These are phyloP conservation scores for Coreoperca whiteheadi DNA, from an alignment of 2,113 vertebrate species.

Conservation along the genomic window DNA sequence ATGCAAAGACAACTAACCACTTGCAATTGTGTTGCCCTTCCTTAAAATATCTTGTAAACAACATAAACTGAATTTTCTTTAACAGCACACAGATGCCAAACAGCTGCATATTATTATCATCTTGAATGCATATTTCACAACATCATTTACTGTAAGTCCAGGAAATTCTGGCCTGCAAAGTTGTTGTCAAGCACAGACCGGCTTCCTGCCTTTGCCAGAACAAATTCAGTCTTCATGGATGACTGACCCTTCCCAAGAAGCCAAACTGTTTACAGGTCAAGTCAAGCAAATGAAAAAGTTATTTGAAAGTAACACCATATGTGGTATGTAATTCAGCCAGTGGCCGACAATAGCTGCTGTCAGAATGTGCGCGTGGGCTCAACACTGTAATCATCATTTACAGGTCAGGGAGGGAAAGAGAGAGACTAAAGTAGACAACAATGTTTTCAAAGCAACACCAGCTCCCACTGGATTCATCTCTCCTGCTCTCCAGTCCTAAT, in stretches of 20 bases:
- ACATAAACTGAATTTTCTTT: neutral
- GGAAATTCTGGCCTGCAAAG: too few species aligned
- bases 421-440: slow-evolving; percentile 67
- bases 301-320: slow-evolving; percentile 40
- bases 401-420: slow-evolving; percentile 58
- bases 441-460: slow-evolving; percentile 68
- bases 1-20: neutral
- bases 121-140: neutral
- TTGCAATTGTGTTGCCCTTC: neutral
- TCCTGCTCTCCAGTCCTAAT: slow-evolving; percentile 64
- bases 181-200: neutral
- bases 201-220: neutral
- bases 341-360: slow-evolving; percentile 39
- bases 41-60: neutral
- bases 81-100: neutral
- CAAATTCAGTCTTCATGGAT: neutral
- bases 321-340: slow-evolving; percentile 48
- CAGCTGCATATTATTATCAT: neutral
- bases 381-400: slow-evolving; percentile 59
- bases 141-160: neutral
- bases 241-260: slow-evolving; percentile 3
- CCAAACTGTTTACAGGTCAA: slow-evolving; percentile 31
- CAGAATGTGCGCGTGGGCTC: slow-evolving; percentile 49
- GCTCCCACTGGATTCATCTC: slow-evolving; percentile 71
- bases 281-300: slow-evolving; percentile 27